phyloP scores from a whole-genome alignment of 1,140 invertebrate genomes.

The Parasteatoda tepidariorum region DNA sequence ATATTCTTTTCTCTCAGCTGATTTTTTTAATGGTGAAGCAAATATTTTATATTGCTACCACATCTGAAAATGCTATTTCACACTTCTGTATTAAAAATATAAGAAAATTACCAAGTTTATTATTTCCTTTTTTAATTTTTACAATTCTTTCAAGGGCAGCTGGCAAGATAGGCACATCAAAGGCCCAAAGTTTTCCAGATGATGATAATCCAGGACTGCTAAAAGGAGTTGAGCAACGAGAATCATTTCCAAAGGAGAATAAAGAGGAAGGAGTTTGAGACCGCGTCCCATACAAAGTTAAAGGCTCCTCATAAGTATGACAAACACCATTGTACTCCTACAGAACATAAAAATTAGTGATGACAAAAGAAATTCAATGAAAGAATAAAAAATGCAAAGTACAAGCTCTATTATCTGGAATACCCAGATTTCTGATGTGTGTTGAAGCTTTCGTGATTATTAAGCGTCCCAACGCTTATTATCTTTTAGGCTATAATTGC shows the following conservation, averaged over 20 bases:
- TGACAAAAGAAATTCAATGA: not conserved
- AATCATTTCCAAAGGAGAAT: conserved; percentile 55
- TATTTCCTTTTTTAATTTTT: conserved; percentile 73
- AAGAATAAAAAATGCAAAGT: not conserved
- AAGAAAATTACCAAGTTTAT: conserved; percentile 70
- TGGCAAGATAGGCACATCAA: conserved; percentile 70
- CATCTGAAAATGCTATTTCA: too few relatives aligned
- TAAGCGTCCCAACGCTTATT: too few relatives aligned
- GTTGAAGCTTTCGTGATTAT: too few relatives aligned
- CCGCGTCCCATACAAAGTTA: conserved; percentile 29
- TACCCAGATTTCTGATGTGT: too few relatives aligned
- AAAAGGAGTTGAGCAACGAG: conserved; percentile 57
- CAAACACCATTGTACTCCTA: conserved; percentile 54
- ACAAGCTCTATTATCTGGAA: not conserved
- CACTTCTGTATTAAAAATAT: too few relatives aligned
- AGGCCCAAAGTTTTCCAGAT: conserved; percentile 65
- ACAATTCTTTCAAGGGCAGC: conserved; percentile 73
- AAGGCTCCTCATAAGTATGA: conserved; percentile 42
- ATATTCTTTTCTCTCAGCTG: too few relatives aligned
- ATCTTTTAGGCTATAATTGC: too few relatives aligned
- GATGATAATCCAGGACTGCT: conserved; percentile 61
- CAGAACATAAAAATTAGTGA: not conserved
- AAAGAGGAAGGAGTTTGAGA: conserved; percentile 61
- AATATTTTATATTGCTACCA: too few relatives aligned
- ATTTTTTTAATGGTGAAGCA: too few relatives aligned